phyloP scores from a whole-genome alignment of 2,888 invertebrate genomes.

The Philaethria dido region DNA sequence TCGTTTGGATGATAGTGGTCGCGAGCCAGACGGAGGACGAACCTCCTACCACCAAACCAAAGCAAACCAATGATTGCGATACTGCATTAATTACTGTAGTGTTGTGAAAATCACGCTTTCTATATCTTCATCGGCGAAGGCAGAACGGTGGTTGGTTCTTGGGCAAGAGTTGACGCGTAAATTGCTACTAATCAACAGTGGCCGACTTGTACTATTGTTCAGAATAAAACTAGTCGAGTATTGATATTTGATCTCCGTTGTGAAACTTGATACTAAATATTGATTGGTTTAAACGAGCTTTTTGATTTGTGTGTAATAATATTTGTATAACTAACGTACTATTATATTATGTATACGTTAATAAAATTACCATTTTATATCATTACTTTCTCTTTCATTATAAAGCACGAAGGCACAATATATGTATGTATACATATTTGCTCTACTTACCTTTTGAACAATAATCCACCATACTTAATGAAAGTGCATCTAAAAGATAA shows the following conservation, averaged over 20 bases:
- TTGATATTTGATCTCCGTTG: constrained; percentile 53
- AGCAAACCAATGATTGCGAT: constrained; percentile 46
- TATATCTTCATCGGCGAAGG: constrained; percentile 77
- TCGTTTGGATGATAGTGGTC: too few species aligned
- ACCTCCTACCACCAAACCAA: too few species aligned
- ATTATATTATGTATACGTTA: background rate
- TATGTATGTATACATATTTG: too few species aligned
- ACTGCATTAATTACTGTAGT: constrained; percentile 57
- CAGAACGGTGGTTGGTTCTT: constrained; percentile 64
- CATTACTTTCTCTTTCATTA: background rate
- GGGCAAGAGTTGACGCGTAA: constrained; percentile 61
- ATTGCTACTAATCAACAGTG: constrained; percentile 68
- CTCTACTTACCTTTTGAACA: too few species aligned
- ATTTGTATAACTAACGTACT: background rate
- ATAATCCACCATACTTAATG: too few species aligned
- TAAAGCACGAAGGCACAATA: too few species aligned
- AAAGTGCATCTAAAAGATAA: too few species aligned
- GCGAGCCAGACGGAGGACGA: too few species aligned
- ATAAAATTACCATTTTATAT: background rate
- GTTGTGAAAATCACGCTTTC: constrained; percentile 59
- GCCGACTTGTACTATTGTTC: constrained; percentile 60
- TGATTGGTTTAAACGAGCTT: constrained; percentile 18
- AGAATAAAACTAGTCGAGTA: constrained; percentile 67
- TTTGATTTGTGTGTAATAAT: background rate
- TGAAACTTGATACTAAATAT: constrained; percentile 32